Evolutionary conservation across 2,888 invertebrate genomes (phyloP), one percentile per base, ranked within the genome.

Genomic region (Epinotia demarniana): DNA sequence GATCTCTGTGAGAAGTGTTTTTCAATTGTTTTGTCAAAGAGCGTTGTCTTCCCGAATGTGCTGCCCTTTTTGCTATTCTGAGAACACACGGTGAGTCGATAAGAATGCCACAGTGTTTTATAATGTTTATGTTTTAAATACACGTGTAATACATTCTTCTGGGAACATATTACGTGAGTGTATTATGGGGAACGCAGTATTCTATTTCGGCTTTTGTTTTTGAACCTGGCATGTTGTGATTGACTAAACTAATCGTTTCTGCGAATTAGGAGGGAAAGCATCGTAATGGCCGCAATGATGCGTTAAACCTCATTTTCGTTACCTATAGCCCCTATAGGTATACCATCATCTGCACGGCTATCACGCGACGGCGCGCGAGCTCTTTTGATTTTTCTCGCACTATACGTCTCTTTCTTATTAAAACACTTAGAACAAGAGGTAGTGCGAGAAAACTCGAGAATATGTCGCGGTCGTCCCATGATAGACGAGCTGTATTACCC

Each of bases 121-220:
- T 27, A 16, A 23, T 69, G 69, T 69, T 58, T 58, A 64, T 64
- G 19, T 69, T 69, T 27, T 69, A 58, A n/a, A 23, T 58, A 58
- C 23, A 68, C 19, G 11, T 4, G 11, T 4, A 46, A 58, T 43
- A 46, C 39, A 69, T 60, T 57, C 58, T 69, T 69, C 69, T 43
- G 46, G 23, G 69, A 69, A 69, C n/a, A 60, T 39, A 39, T 46
- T 53, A 19, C 62, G 58, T 60, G 69, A 39, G 16, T 68, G 57
- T 55, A 18, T 13, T 27, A 13, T 27, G 6, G 18, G 27, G 3
- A 19, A 63, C 19, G 19, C 9, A 57, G n/a, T 19, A 57, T 2
- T 19, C 19, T 57, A 57, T 57, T 19, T 57, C 11, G 57, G 11
- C 19, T 19, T 57, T 57, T 57, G 19, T 19, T 57, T 19, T n/a